Conservation (phyloP, 2,113 vertebrate genomes). For the Mohoua ochrocephala region DNA sequence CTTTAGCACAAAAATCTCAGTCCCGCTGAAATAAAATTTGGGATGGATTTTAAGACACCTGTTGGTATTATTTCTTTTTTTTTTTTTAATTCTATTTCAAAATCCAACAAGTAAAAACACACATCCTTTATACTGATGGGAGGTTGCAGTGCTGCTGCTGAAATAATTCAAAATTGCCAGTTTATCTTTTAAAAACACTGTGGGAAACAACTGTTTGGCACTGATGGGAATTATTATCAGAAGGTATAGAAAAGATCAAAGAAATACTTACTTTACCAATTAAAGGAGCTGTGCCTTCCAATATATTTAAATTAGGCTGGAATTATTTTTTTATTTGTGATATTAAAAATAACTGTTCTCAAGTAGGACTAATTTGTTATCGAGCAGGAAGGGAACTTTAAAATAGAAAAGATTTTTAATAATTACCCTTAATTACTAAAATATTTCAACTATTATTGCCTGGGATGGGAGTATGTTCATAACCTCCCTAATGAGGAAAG, state of each 20-base stretch:
- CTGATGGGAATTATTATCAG: background rate
- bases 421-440: background rate
- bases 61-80: background rate
- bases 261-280: background rate
- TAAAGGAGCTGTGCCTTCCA: background rate
- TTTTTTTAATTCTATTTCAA: background rate
- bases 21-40: background rate
- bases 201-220: background rate
- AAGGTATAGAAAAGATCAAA: background rate
- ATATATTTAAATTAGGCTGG: background rate
- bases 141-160: background rate
- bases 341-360: background rate
- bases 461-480: background rate
- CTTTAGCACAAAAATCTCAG: background rate
- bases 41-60: background rate
- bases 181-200: background rate
- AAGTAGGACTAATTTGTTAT: background rate
- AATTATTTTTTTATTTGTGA: background rate
- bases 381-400: background rate
- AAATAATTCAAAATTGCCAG: background rate
- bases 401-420: background rate
- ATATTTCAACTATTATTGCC: background rate
- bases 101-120: background rate
- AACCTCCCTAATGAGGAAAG: background rate
- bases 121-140: rapidly evolving